Evolutionary conservation across 2,888 invertebrate genomes (phyloP).

Genomic region (Pomacea canaliculata): DNA sequence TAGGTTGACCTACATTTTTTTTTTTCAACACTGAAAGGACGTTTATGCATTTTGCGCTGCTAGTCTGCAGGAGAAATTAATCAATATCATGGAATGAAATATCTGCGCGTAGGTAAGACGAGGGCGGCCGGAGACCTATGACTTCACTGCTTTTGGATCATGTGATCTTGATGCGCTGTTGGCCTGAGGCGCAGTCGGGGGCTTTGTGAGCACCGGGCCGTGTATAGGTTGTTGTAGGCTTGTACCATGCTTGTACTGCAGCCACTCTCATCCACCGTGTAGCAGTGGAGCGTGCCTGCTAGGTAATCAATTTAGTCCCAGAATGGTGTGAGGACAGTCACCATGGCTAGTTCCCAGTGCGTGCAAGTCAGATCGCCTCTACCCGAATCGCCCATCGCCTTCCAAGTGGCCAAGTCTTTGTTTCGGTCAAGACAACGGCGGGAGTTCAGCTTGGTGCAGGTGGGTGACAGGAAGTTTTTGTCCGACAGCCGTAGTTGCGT

Average conservation of each 20-base stretch:
- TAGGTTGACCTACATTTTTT: no score
- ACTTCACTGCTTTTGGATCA: constrained; percentile 18
- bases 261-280: constrained; percentile 5
- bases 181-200: constrained; percentile 6
- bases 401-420: neutral
- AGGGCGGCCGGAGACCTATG: neutral
- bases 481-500: neutral
- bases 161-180: constrained; percentile 18
- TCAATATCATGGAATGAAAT: constrained; percentile 25
- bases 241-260: neutral
- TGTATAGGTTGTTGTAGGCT: constrained; percentile 12
- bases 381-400: neutral
- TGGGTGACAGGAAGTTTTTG: constrained; percentile 9
- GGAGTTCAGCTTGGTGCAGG: constrained; percentile 13
- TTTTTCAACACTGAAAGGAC: no score
- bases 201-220: constrained; percentile 19
- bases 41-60: no score
- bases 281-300: constrained; percentile 10
- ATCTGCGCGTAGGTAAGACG: constrained; percentile 12
- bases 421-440: constrained; percentile 1
- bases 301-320: constrained; percentile 20
- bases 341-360: constrained; percentile 19
- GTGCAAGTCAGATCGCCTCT: constrained; percentile 5
- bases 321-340: constrained; percentile 5
- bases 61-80: constrained; percentile 15